Evolutionary conservation across 2,888 invertebrate genomes (phyloP), one percentile per base, ranked within the genome.

Genomic region (Ornithoptera priamus): DNA sequence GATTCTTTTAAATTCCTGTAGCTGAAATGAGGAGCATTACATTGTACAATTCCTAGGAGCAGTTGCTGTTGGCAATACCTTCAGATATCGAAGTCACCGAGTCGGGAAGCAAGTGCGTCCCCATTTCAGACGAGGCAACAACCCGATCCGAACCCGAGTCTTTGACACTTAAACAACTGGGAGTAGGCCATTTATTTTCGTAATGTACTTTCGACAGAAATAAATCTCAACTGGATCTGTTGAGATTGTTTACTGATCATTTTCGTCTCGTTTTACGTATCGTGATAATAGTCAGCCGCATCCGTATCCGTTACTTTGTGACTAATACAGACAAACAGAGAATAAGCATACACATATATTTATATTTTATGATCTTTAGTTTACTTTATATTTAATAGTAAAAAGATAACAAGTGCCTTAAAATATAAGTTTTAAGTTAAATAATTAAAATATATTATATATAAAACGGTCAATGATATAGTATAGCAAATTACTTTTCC

Each of bases 111-210:
- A 63, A 72, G 63, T 68, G 63, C 75, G 80, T 68, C 79, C 81
- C 77, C 77, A 80, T 81, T 81, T 77, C 75, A 71, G 56, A 58
- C 71, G 80, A 80, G 81, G 77, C 81, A 81, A 78, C 78, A 78
- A 81, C 81, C 80, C 76, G 76, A 69, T 61, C 65, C 74, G 76
- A 74, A 72, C 75, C 74, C 76, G 72, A 81, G 81, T 82, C 80
- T 81, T 80, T 82, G 81, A 82, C 82, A 81, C 81, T 78, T 81
- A 76, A 77, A 76, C 75, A 73, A 65, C 75, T 73, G 75, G 71
- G 78, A 83, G 81, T 83, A 80, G 82, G 81, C 76, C 82, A 80
- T 79, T 80, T 83, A 83, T 83, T 83, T 83, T 80, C 73, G 82
- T 80, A 74, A 72, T 77, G 78, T 77, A 79, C 78, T 74, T 76